Evolutionary conservation across 2,113 vertebrate genomes (phyloP).

Genomic region (Gymnogyps californianus): DNA sequence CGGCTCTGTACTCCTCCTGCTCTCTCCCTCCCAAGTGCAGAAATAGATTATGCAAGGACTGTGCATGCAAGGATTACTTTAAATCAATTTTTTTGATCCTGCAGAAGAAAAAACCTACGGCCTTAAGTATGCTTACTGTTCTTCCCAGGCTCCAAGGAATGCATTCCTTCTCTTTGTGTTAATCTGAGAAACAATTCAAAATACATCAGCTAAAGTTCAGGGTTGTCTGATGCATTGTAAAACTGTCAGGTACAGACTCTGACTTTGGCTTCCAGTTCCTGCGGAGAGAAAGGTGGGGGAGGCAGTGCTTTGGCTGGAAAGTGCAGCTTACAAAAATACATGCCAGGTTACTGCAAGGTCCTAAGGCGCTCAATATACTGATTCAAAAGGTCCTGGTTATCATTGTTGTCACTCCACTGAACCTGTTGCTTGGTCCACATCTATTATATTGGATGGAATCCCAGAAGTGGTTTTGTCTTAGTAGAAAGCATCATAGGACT

Average conservation of each 20-base stretch:
- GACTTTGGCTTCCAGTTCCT: background rate
- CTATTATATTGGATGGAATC: background rate
- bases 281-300: background rate
- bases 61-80: rapidly evolving
- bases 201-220: background rate
- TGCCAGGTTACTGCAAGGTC: background rate
- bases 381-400: background rate
- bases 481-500: background rate
- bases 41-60: background rate
- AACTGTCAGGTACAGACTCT: background rate
- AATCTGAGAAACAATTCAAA: background rate
- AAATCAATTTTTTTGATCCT: background rate
- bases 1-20: background rate
- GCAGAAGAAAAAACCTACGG: rapidly evolving
- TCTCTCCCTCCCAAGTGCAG: background rate
- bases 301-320: background rate
- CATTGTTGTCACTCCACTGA: background rate
- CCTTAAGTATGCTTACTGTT: background rate
- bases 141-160: background rate
- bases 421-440: background rate
- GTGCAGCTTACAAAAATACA: background rate
- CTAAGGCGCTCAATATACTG: background rate
- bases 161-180: background rate
- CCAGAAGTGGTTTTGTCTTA: background rate
- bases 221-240: background rate